Percentiles rank a stretch among this genome's conserved stretches.
phyloP scores from a whole-genome alignment of 2,888 invertebrate species.

The Tipula lateralis region DNA sequence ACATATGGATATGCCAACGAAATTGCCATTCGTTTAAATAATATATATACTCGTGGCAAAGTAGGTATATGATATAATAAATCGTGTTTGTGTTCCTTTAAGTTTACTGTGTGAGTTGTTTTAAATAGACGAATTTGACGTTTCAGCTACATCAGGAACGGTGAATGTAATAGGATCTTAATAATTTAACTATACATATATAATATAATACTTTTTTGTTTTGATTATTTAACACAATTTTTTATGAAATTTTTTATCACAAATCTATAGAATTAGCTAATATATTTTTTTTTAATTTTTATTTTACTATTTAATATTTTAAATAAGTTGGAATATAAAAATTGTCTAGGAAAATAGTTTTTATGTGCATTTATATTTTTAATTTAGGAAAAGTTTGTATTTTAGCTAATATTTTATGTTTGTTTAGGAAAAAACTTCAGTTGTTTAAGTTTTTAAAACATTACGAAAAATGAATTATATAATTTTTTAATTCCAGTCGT shows the following conservation, averaged over 20 bases:
- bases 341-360: not conserved
- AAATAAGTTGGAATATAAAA: not conserved
- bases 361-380: not conserved
- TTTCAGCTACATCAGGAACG: not conserved
- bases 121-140: not conserved
- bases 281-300: not conserved
- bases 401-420: not conserved
- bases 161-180: not conserved
- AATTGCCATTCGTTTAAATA: constrained; percentile 46
- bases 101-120: not conserved
- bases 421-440: not conserved
- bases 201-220: constrained; percentile 5
- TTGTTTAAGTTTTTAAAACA: constrained; percentile 59
- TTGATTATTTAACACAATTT: constrained; percentile 12
- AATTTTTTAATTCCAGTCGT: constrained; percentile 80
- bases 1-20: constrained; percentile 45
- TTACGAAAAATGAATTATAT: constrained; percentile 81
- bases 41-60: not conserved
- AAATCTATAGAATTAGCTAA: not conserved
- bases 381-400: not conserved
- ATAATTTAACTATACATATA: not conserved
- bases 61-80: not conserved
- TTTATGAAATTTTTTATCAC: not conserved
- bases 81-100: not conserved
- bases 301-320: not conserved